Evolutionary conservation across 1,140 invertebrate genomes (phyloP).

Genomic region (Brachionus paranguensis): DNA sequence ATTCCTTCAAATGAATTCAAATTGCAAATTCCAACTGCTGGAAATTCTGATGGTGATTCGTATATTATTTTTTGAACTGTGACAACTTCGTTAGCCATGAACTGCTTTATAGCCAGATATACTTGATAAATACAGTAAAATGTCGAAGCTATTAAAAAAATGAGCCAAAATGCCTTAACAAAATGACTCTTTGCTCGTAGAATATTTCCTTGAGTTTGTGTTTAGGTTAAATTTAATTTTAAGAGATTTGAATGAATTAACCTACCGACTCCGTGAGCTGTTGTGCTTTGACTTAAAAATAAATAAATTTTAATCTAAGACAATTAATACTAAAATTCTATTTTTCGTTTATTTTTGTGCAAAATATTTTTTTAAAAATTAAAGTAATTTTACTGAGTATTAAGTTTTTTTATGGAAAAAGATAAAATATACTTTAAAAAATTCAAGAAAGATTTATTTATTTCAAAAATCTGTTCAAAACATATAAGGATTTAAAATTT

Average conservation of each 20-base stretch:
- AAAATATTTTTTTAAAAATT: no score
- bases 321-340: no score
- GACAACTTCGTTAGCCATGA: not conserved
- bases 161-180: not conserved
- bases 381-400: no score
- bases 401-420: no score
- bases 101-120: not conserved
- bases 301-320: no score
- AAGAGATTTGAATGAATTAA: not conserved
- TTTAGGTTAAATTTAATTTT: not conserved
- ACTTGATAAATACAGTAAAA: slow-evolving; percentile 1
- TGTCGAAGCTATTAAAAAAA: not conserved
- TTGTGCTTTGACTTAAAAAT: not conserved
- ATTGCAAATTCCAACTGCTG: not conserved
- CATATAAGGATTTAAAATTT: no score
- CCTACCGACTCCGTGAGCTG: not conserved
- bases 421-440: no score
- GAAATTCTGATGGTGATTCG: slow-evolving; percentile 1
- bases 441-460: no score
- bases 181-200: not conserved
- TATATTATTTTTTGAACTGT: not conserved
- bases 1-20: not conserved
- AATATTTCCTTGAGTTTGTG: not conserved
- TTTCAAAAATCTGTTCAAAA: no score
- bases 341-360: no score